Conservation (phyloP, 2,113 vertebrate genomes). For the Bujurquina vittata region DNA sequence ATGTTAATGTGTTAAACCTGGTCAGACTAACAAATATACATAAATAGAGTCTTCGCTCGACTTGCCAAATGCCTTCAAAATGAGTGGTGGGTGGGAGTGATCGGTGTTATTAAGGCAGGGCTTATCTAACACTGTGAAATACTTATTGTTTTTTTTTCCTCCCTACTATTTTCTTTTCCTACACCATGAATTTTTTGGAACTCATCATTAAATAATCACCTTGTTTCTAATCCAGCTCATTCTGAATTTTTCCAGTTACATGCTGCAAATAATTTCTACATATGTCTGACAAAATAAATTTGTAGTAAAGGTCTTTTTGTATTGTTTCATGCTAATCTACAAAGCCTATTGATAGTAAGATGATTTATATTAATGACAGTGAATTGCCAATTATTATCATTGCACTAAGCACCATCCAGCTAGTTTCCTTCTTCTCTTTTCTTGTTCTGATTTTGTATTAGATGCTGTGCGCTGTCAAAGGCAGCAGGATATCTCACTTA, state of each 20-base stretch:
- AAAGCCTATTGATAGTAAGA: neutral
- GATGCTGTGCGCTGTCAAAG: neutral
- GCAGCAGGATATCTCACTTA: neutral
- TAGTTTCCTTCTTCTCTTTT: neutral
- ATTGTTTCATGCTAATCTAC: neutral
- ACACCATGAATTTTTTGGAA: neutral
- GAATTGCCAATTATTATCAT: neutral
- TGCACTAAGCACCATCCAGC: neutral
- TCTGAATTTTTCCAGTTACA: neutral
- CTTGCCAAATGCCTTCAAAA: conserved; percentile 9
- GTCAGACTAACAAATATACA: conserved; percentile 16
- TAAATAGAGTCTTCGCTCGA: conserved; percentile 11
- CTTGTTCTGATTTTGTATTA: neutral
- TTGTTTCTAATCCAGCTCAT: neutral
- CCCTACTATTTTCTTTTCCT: neutral
- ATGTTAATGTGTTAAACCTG: conserved; percentile 52
- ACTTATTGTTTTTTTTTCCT: neutral
- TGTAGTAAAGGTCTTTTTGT: neutral
- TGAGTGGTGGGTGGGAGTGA: neutral
- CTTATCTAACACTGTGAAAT: neutral
- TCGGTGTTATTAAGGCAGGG: neutral
- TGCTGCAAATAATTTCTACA: too few relatives aligned
- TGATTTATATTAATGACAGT: neutral
- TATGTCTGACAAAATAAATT: neutral
- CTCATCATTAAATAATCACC: neutral